Evolutionary conservation across 2,113 vertebrate species (phyloP), one percentile per base, ranked within the genome.

Genomic region (Piprites chloris): DNA sequence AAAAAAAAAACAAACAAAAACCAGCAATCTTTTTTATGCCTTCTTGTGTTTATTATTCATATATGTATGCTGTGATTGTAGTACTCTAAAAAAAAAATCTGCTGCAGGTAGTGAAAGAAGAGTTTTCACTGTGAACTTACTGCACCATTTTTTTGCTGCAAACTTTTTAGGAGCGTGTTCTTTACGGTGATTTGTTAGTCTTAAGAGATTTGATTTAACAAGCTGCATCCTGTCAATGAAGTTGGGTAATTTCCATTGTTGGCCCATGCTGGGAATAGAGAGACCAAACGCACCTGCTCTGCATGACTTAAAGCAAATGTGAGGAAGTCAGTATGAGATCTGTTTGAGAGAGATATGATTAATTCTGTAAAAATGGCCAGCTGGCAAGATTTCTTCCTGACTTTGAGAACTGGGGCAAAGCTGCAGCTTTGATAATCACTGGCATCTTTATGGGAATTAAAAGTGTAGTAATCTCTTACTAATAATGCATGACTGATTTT

Each of bases 221-320:
- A 99, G 98, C 98, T 99, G 98, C 98, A 98, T 99, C 99, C 99
- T 99, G 98, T 98, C 97, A 95, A 91, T 98, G 96, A 85, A 97
- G 96, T 96, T 97, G 98, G 97, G 96, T 97, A 97, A 98, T 97
- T 98, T 98, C 98, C 98, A 98, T 98, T 99, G 98, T 98, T 97
- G 98, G 97, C 97, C 96, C 97, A 94, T 97, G 98, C 98, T 98
- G 98, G 98, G 98, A 98, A 98, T 94, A 94, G 97, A 97, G 98
- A 98, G 98, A 98, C 98, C 98, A 97, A 99, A 98, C 97, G 97
- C 99, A 99, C 99, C 99, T 99, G 99, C 98, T 98, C 97, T 98
- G 98, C 98, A 98, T 98, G 98, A 98, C 98, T 98, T 98, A 97
- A 98, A 98, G 98, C 96, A 98, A 98, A 97, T 98, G 94, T 97